Base-by-base conservation (phyloP, 1,140 invertebrate genomes). In the Drosophila kurseongensis region DNA sequence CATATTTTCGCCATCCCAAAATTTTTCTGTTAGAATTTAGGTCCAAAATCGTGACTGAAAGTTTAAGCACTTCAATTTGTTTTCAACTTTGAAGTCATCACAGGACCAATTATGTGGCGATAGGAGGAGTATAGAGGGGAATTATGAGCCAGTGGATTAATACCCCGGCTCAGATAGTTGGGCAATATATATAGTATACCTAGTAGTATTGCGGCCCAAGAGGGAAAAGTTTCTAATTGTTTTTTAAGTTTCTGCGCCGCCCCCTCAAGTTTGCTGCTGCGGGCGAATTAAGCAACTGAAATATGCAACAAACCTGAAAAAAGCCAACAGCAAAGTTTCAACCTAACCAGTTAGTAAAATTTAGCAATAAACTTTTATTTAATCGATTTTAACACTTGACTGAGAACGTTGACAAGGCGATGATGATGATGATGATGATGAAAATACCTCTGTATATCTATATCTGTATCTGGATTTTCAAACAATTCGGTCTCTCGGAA, bases 321-420 rank as follows among this genome's bases (percentile, higher is more conserved):
- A 54, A 52, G 27, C 57, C 38, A 78, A 61, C 40, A 78, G 58
- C 66, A 69, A 61, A 58, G 27, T 44, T 41, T 32, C 38, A 65
- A 65, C 67, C 73, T 72, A 75, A 80, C 77, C 84, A 89, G 84
- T 89, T 89, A 69, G 84, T 73, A 52, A 88, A 89, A 62, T 88
- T 88, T 83, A 89, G 84, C 84, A 84, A 89, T 89, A 89, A 89
- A 89, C 65, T 80, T 89, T 84, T 89, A 80, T 84, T 89, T 75
- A 89, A 89, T 89, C 84, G 84, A 89, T 89, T 89, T 89, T 84
- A 89, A 89, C 85, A 89, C 84, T 89, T 89, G 80, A 88, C 73
- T 84, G 84, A 62, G 40, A 80, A 58, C 72, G 54, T 57, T 16
- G 45, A 62, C 38, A 9, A 10, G 12, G 27, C 14, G 18, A 63